These are phyloP conservation scores for Polyommatus iphigenia DNA, from an alignment of 2,888 invertebrate species.

Conservation along the genomic window DNA sequence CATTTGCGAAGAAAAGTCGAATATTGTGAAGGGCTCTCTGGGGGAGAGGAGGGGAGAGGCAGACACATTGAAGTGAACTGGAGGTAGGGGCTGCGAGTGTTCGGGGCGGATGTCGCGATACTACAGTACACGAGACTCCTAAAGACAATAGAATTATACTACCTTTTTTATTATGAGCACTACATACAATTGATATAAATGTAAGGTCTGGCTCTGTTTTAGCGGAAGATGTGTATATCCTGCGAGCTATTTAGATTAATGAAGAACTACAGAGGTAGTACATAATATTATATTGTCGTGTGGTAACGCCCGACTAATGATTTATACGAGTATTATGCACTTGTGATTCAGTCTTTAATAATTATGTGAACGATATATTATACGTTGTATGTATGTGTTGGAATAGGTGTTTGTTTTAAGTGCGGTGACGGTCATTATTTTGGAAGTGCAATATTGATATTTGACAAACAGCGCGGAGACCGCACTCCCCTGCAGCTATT, in stretches of 20 bases:
- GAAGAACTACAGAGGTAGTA: too few relatives aligned
- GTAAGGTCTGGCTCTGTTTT: not conserved
- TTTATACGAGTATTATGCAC: too few relatives aligned
- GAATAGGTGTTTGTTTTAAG: not conserved
- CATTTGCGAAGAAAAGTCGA: not conserved
- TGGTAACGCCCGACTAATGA: too few relatives aligned
- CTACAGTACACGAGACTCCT: not conserved
- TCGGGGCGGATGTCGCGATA: not conserved
- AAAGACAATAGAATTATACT: not conserved
- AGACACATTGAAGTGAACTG: slow-evolving; percentile 9
- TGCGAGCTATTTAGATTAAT: too few relatives aligned
- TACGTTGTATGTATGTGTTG: not conserved
- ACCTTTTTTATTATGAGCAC: not conserved
- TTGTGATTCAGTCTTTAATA: too few relatives aligned
- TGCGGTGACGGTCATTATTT: not conserved
- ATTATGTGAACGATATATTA: not conserved
- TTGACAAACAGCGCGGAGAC: not conserved
- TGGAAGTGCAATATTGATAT: not conserved
- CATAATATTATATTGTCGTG: too few relatives aligned
- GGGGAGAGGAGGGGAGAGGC: not conserved
- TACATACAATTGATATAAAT: not conserved
- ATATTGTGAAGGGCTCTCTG: not conserved
- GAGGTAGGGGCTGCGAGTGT: not conserved
- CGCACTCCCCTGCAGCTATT: not conserved
- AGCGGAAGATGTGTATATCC: not conserved